Evolutionary conservation across 2,113 vertebrate genomes (phyloP).

Genomic region (Peucedramus taeniatus): DNA sequence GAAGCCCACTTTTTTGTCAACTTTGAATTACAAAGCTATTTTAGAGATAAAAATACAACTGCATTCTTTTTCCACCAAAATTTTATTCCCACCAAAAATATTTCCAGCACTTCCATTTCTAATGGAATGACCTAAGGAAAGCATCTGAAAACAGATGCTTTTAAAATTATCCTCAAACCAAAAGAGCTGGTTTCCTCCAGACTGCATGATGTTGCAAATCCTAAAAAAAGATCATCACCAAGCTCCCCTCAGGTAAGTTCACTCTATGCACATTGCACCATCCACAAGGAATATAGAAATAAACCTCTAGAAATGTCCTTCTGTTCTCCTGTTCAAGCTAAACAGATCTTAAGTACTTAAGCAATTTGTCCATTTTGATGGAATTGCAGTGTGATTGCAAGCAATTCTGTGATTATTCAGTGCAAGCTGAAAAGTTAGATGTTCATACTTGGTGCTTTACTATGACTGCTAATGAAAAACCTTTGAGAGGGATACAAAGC

Average conservation of each 20-base stretch:
- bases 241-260: background rate
- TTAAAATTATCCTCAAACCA: background rate
- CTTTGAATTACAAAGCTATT: background rate
- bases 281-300: background rate
- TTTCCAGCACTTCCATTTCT: background rate
- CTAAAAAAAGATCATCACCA: background rate
- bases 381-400: background rate
- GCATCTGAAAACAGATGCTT: background rate
- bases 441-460: background rate
- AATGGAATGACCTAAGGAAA: background rate
- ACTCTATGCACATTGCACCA: background rate
- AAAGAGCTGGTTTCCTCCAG: background rate
- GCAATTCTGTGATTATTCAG: background rate
- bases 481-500: background rate
- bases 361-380: background rate
- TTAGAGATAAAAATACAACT: background rate
- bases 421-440: background rate
- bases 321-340: background rate
- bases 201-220: background rate
- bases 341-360: background rate
- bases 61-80: background rate
- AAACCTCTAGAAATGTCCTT: background rate
- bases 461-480: background rate
- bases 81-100: background rate
- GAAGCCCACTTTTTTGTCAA: background rate